Percentiles rank a stretch among this genome's conserved stretches.
These are phyloP conservation scores for Laticauda laticaudata DNA, from an alignment of 2,113 vertebrate genomes.

Conservation along the genomic window DNA sequence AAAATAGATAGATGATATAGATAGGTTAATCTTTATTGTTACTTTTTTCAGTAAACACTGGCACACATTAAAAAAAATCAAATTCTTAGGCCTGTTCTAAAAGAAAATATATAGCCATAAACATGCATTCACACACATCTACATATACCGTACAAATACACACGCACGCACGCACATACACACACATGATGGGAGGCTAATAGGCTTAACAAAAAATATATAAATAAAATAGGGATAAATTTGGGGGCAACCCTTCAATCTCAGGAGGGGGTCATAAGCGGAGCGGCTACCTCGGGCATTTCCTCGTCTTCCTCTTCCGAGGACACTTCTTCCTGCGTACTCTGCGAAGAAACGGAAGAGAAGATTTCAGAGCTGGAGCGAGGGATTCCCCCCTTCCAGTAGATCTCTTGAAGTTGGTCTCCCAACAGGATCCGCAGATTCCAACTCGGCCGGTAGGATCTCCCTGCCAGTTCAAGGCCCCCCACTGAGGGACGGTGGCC, in stretches of 20 bases:
- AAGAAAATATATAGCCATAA: neutral
- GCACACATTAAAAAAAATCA: neutral
- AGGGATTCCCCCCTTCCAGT: neutral
- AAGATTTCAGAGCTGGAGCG: slow-evolving; percentile 1
- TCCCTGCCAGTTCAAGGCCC: neutral
- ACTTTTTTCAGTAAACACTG: neutral
- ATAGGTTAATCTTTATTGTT: neutral
- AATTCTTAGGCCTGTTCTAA: too few relatives aligned
- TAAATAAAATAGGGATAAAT: neutral
- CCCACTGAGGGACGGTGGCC: neutral
- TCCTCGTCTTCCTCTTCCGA: slow-evolving; percentile 80
- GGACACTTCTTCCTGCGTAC: slow-evolving; percentile 75
- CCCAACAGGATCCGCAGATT: neutral
- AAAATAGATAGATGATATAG: neutral
- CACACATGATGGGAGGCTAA: neutral
- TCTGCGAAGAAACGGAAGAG: slow-evolving; percentile 50
- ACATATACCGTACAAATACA: too few relatives aligned
- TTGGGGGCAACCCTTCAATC: neutral
- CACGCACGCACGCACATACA: too few relatives aligned
- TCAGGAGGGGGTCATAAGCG: fast-evolving
- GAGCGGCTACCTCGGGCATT: slow-evolving; percentile 73
- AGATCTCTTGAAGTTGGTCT: neutral
- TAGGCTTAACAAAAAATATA: neutral
- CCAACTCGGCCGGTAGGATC: neutral
- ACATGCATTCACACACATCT: neutral